A percentile compares a stretch with the other conserved stretches of the same genome.
These are phyloP conservation scores for Idaea dimidiata DNA, from an alignment of 2,888 invertebrate genomes.

Conservation along the genomic window DNA sequence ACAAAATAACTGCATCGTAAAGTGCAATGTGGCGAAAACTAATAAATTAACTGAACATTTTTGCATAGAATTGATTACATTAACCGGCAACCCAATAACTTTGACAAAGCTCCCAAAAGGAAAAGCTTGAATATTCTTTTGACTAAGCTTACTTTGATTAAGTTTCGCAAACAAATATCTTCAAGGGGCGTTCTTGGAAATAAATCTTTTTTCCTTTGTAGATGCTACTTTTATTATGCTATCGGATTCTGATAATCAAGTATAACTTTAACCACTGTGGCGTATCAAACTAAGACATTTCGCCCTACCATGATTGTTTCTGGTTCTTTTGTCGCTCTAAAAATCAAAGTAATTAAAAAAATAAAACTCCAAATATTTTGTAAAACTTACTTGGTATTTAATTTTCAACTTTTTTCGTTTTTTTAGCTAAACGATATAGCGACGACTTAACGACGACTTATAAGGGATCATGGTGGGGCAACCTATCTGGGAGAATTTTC, in stretches of 20 bases:
- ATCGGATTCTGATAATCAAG: background rate
- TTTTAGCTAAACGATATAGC: too few relatives aligned
- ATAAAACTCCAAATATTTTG: too few relatives aligned
- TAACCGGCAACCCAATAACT: constrained; percentile 44
- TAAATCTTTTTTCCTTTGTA: constrained; percentile 1
- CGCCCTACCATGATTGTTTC: too few relatives aligned
- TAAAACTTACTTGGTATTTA: too few relatives aligned
- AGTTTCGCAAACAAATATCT: constrained; percentile 30
- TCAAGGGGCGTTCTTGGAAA: constrained; percentile 15
- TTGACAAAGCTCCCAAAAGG: constrained; percentile 23
- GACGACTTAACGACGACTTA: too few relatives aligned
- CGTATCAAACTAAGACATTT: background rate
- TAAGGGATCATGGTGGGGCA: too few relatives aligned
- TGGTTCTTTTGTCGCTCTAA: too few relatives aligned
- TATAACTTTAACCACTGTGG: background rate
- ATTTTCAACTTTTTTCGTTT: too few relatives aligned
- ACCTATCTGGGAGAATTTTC: too few relatives aligned
- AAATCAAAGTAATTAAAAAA: too few relatives aligned
- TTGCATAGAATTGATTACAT: constrained; percentile 64
- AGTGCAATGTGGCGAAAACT: constrained; percentile 19
- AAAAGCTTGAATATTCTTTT: constrained; percentile 46
- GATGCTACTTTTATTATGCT: background rate
- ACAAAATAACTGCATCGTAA: background rate
- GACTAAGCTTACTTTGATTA: constrained; percentile 44
- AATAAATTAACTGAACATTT: constrained; percentile 39